Evolutionary conservation across 1,140 invertebrate genomes (phyloP).

Genomic region (Trichonephila inaurata): DNA sequence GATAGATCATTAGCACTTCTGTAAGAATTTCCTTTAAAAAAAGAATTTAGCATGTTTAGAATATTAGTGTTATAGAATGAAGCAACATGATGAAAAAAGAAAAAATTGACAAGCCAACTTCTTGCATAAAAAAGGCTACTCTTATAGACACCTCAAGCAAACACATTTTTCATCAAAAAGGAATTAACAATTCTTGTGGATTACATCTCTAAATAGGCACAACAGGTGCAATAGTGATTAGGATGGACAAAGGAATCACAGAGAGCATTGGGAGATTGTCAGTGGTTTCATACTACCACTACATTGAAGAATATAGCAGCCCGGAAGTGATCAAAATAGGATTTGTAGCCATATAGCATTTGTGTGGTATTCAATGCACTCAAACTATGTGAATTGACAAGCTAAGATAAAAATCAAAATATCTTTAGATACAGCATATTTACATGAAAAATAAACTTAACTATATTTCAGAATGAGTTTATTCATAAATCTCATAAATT

Average conservation of each 20-base stretch:
- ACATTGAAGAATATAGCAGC: conserved; percentile 28
- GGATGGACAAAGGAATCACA: conserved; percentile 49
- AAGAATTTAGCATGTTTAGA: no score
- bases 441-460: background rate
- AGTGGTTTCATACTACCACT: conserved; percentile 17
- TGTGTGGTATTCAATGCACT: background rate
- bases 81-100: no score
- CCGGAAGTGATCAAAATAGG: conserved; percentile 20
- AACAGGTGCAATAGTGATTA: conserved; percentile 43
- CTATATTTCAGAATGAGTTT: no score
- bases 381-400: background rate
- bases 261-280: conserved; percentile 50
- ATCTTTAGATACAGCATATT: background rate
- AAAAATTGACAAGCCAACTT: background rate
- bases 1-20: no score
- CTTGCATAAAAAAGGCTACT: background rate
- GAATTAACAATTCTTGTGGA: no score
- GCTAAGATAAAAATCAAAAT: conserved; percentile 1
- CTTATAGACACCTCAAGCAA: background rate
- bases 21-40: no score
- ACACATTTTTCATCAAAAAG: background rate
- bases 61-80: no score
- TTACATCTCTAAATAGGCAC: conserved; percentile 18
- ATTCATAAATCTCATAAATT: background rate
- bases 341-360: background rate